phyloP scores from a whole-genome alignment of 1,140 invertebrate genomes.

The Lordiphosa clarofinis region DNA sequence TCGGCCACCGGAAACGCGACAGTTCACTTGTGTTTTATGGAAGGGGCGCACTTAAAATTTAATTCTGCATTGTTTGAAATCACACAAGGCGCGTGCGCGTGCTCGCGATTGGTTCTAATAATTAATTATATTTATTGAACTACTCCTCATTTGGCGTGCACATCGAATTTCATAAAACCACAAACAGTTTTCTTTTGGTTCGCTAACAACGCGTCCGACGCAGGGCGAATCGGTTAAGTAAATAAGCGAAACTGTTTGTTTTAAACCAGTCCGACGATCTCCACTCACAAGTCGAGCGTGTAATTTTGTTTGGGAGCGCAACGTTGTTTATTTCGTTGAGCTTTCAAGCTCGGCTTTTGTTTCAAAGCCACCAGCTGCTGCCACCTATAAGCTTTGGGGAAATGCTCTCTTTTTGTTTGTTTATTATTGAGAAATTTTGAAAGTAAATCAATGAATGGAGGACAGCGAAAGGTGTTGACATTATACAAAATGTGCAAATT shows the following conservation, averaged over 20 bases:
- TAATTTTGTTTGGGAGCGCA: slow-evolving; percentile 28
- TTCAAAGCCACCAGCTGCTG: not conserved
- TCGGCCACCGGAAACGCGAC: slow-evolving; percentile 41
- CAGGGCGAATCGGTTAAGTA: slow-evolving; percentile 31
- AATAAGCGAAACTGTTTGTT: slow-evolving; percentile 31
- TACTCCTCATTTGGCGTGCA: slow-evolving; percentile 31
- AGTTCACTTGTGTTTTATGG: slow-evolving; percentile 24
- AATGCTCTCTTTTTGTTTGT: slow-evolving; percentile 12
- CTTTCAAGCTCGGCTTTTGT: slow-evolving; percentile 25
- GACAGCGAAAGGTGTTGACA: slow-evolving; percentile 56
- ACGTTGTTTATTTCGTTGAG: slow-evolving; percentile 20
- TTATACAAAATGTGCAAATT: slow-evolving; percentile 38
- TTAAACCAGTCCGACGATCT: slow-evolving; percentile 5
- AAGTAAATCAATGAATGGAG: slow-evolving; percentile 32
- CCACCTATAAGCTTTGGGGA: slow-evolving; percentile 5
- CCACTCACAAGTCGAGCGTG: slow-evolving; percentile 17
- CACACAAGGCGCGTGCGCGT: slow-evolving; percentile 2
- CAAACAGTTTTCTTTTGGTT: slow-evolving; percentile 4
- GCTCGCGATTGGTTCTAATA: slow-evolving; percentile 26
- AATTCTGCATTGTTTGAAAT: slow-evolving; percentile 22
- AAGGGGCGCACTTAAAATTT: slow-evolving; percentile 30
- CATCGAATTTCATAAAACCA: slow-evolving; percentile 26
- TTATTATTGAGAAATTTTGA: slow-evolving; percentile 20
- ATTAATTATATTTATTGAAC: slow-evolving; percentile 4
- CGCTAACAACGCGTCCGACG: slow-evolving; percentile 12